Evolutionary conservation across 2,113 vertebrate genomes (phyloP).

Genomic region (Apteryx mantelli): DNA sequence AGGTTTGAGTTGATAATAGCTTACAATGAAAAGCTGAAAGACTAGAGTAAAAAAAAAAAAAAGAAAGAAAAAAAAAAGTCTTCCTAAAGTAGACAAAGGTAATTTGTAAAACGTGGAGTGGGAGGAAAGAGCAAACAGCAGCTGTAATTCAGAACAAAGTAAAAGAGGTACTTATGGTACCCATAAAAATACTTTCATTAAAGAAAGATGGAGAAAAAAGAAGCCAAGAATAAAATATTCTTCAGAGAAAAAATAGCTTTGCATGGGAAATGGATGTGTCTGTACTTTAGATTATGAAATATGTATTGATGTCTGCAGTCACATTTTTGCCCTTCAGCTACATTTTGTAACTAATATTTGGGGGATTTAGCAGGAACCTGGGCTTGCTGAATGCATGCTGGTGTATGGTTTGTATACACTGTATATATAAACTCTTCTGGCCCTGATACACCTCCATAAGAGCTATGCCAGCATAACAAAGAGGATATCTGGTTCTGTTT

Average conservation of each 20-base stretch:
- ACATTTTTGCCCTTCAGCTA: constrained; percentile 16
- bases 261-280: not conserved
- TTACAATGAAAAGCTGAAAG: not conserved
- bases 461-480: not conserved
- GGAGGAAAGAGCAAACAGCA: not conserved
- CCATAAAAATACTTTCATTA: not conserved
- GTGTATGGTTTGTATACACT: not conserved
- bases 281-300: constrained; percentile 1
- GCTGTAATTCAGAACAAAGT: not conserved
- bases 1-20: not conserved
- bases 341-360: constrained; percentile 48
- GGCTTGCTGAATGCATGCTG: constrained; percentile 1
- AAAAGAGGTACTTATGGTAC: not conserved
- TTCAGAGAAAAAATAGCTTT: not conserved
- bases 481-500: not conserved
- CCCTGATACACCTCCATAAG: not conserved
- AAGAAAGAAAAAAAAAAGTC: not conserved
- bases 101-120: not conserved
- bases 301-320: not conserved
- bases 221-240: not conserved
- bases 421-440: constrained; percentile 6
- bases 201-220: not conserved
- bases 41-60: not conserved
- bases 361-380: not conserved
- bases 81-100: not conserved